Evolutionary conservation across 2,888 invertebrate genomes (phyloP), one percentile per base, ranked within the genome.

Genomic region (Sialis fuliginosa): DNA sequence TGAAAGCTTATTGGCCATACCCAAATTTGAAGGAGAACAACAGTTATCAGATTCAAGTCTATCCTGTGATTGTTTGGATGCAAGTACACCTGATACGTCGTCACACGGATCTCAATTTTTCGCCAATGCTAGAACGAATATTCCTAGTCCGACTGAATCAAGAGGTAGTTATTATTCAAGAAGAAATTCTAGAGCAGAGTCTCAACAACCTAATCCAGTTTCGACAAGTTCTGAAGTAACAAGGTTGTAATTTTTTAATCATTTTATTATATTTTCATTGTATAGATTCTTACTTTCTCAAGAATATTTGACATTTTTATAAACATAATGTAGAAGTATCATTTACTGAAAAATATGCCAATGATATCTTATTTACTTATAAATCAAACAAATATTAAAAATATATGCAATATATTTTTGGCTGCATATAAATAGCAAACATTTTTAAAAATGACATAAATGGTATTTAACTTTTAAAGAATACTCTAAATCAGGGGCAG

Each of bases 1-100:
- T 0, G 87, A 88, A 62, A 86, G 82, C 59, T 68, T 88, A 13
- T 68, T 82, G 13, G 72, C 81, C 40, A 74, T 78, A 12, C 72
- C 79, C 2, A 77, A 79, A 53, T 79, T 79, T 58, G 73, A 74
- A 47, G 42, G 43, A 6, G 74, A 74, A 51, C 63, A 72, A 51
- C 72, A 72, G 43, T 69, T 77, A 1, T 72, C 78, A 0, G 82
- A 84, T 56, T 77, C 77, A 3, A 77, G 79, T 56, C 60, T 79
- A 6, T 79, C 79, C 47, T 84, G 83, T 59, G 85, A 85, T 50
- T 84, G 83, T 57, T 67, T 75, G 9, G 81, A 65, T 48, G 53
- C 54, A 3, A 46, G 52, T 9, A 55, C 56, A 32, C 46, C 52
- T 7, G 52, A 53, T 12, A 56, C 58, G 6, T 57, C 62, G 32